Base-by-base conservation (phyloP, 2,888 invertebrate genomes). In the Malthinus flaveolus region DNA sequence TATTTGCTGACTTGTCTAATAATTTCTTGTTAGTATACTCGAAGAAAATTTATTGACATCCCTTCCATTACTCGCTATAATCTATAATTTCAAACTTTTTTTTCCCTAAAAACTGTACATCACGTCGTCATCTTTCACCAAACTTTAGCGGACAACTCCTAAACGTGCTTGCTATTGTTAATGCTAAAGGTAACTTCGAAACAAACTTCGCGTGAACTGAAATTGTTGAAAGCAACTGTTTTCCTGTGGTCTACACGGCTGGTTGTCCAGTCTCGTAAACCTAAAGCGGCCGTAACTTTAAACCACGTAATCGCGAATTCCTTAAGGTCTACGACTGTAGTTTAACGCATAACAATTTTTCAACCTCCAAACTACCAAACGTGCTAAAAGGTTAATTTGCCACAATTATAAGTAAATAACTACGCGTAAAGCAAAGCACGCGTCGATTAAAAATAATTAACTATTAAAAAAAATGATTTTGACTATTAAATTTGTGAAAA, bases 401-500 rank as follows among this genome's bases (percentile, higher is more conserved):
- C n/a, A n/a, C n/a, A n/a, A n/a, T n/a, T n/a, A n/a, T n/a, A n/a
- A n/a, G n/a, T n/a, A n/a, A n/a, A n/a, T n/a, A n/a, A n/a, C n/a
- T n/a, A n/a, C n/a, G n/a, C n/a, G n/a, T n/a, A 23, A 23, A 23
- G 23, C 23, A 23, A 23, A 23, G 23, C 23, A 23, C 23, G 5
- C 23, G 23, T 23, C 23, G 23, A 23, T 23, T 3, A 23, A 23
- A 23, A 23, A 23, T 23, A 23, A 23, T 23, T 23, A 23, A 3
- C 5, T 23, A 23, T 23, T 3, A 5, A 23, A 23, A 23, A 23
- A 23, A 3, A 23, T 3, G 5, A 23, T 23, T 2, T 23, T 23
- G 2, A 23, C 5, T 23, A 42, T 42, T 23, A 15, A 42, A n/a
- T 11, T 42, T 42, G 13, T 42, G 9, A 49, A 44, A 32, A 79